Conservation (phyloP, 2,888 invertebrate species). For the Netelia fuscicornis region DNA sequence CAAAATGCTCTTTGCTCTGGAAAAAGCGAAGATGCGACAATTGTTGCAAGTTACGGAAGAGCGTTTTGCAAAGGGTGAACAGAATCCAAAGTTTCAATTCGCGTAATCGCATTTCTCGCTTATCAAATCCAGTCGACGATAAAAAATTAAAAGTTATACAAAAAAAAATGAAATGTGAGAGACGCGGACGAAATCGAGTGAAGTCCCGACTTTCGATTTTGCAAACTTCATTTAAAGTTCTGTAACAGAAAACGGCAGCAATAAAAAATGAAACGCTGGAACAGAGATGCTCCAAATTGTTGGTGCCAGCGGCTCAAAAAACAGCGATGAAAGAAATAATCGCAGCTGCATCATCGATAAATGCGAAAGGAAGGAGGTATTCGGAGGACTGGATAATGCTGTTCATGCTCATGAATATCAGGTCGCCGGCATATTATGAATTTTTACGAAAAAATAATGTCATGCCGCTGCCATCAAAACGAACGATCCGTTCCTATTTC, state of each 20-base stretch:
- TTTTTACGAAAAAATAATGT: slow-evolving; percentile 49
- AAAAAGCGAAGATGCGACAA: slow-evolving; percentile 28
- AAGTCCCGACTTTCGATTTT: slow-evolving; percentile 7
- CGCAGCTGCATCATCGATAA: slow-evolving; percentile 26
- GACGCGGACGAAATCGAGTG: slow-evolving; percentile 19
- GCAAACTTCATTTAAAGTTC: background rate
- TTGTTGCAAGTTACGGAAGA: slow-evolving; percentile 30
- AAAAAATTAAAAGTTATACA: background rate
- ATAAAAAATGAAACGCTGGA: slow-evolving; percentile 18
- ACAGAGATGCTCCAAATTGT: slow-evolving; percentile 13
- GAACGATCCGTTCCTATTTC: slow-evolving; percentile 44
- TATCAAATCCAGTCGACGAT: slow-evolving; percentile 13
- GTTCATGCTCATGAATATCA: slow-evolving; percentile 59
- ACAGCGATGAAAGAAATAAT: slow-evolving; percentile 27
- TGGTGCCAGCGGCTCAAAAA: slow-evolving; percentile 30
- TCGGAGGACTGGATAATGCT: slow-evolving; percentile 63
- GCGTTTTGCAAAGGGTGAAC: slow-evolving; percentile 1
- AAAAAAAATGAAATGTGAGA: slow-evolving; percentile 2
- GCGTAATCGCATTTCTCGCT: background rate
- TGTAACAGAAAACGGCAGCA: slow-evolving; percentile 1
- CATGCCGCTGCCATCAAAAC: slow-evolving; percentile 22
- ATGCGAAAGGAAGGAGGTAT: slow-evolving; percentile 47
- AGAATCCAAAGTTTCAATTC: slow-evolving; percentile 2
- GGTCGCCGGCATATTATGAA: slow-evolving; percentile 61
- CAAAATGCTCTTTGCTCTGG: slow-evolving; percentile 9